Evolutionary conservation across 2,113 vertebrate species (phyloP), one percentile per base, ranked within the genome.

Genomic region (Pterocles orientalis): DNA sequence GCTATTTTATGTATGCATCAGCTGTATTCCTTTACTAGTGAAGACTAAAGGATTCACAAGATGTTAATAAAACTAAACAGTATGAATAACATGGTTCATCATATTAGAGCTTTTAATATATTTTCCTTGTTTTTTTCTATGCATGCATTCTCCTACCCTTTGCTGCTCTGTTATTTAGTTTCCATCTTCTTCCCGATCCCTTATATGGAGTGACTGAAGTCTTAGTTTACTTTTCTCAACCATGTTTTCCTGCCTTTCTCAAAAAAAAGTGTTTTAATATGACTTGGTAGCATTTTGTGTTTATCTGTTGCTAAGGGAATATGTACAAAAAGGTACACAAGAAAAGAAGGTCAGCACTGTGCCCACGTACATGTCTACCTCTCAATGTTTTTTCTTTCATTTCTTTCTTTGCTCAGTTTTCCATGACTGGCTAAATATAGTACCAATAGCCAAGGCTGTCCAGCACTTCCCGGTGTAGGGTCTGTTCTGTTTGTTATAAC

Each of bases 221-320:
- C 54, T 93, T 92, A 62, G 66, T 90, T 96, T 93, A 73, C 80
- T 94, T 88, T 93, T 86, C 64, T 81, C 26, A 43, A 73, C 43
- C 29, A 34, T 75, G 36, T 91, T 96, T 94, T 94, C 80, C 69
- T 92, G 81, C 33, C 60, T 60, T 94, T 94, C 51, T 88, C 60
- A 83, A 90, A 90, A 86, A 39, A 28, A 66, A 51, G 17, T 82
- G 36, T 83, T 90, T 95, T 83, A 83, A 86, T 95, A 70, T 62
- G 54, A 36, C 43, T 75, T 84, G 73, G 92, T 92, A 94, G 7
- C 56, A 91, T 91, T 86, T 94, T 86, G 72, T 78, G 56, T 95
- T 94, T 94, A 33, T 92, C 72, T 60, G 91, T 92, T 89, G 71
- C 92, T 91, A 91, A 75, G 83, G 39, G 16, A 84, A 73, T 78